Conservation (phyloP, 2,113 vertebrate genomes). For the Vanacampus margaritifer region DNA sequence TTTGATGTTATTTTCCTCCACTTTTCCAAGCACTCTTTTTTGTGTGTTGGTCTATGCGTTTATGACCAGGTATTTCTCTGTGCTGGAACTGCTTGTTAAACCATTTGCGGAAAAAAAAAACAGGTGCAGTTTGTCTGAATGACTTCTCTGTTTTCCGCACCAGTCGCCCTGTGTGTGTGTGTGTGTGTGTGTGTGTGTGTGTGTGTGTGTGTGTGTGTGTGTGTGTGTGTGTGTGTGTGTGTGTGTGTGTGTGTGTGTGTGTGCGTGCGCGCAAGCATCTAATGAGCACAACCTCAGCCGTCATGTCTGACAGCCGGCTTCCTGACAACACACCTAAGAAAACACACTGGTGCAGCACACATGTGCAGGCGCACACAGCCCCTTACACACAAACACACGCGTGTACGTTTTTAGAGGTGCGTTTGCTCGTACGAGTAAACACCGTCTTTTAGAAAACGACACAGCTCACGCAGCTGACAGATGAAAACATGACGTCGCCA, state of each 20-base stretch:
- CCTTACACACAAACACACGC: constrained; percentile 15
- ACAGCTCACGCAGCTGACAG: constrained; percentile 31
- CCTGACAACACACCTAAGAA: constrained; percentile 69
- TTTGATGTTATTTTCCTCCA: neutral
- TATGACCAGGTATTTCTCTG: constrained; percentile 14
- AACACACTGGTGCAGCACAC: constrained; percentile 48
- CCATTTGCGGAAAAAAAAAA: constrained; percentile 50
- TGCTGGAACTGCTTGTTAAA: constrained; percentile 60
- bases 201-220: constrained; percentile 10
- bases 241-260: constrained; percentile 18
- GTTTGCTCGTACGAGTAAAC: constrained; percentile 45
- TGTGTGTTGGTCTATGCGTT: constrained; percentile 17
- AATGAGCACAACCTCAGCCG: constrained; percentile 60
- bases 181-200: constrained; percentile 11
- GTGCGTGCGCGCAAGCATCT: constrained; percentile 7
- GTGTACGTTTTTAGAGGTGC: constrained; percentile 8
- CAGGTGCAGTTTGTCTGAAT: constrained; percentile 69
- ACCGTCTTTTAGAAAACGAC: constrained; percentile 29
- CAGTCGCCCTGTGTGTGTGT: constrained; percentile 49
- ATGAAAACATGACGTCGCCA: constrained; percentile 35
- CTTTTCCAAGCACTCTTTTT: constrained; percentile 2
- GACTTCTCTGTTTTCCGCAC: constrained; percentile 62
- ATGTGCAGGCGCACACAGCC: constrained; percentile 15
- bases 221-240: constrained; percentile 29
- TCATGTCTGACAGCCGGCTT: constrained; percentile 65